These are phyloP conservation scores for Drosophila leontia DNA, from an alignment of 1,140 invertebrate species.

Conservation along the genomic window DNA sequence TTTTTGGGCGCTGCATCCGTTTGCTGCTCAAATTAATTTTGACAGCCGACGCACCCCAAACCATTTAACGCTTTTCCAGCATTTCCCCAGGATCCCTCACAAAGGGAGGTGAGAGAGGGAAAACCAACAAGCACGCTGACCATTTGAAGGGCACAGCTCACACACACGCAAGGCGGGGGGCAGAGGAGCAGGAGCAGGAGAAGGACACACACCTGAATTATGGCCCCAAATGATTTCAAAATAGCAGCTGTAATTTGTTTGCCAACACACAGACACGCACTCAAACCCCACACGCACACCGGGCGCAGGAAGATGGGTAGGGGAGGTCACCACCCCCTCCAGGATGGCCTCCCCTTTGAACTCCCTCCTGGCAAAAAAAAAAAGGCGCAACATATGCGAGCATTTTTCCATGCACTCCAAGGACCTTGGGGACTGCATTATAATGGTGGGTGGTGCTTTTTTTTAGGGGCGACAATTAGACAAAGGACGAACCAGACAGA, in stretches of 20 bases:
- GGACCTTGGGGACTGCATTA: conserved; percentile 63
- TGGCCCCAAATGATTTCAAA: conserved; percentile 80
- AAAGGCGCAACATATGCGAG: conserved; percentile 73
- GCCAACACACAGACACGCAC: conserved; percentile 61
- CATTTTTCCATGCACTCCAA: conserved; percentile 68
- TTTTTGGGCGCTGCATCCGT: neutral
- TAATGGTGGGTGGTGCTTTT: conserved; percentile 24
- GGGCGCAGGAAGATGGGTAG: neutral
- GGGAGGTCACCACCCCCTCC: conserved; percentile 20
- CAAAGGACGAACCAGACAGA: conserved; percentile 57
- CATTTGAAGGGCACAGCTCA: conserved; percentile 41
- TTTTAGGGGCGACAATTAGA: conserved; percentile 69
- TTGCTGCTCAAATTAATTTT: conserved; percentile 41
- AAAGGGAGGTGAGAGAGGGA: neutral
- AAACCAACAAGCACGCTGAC: conserved; percentile 45
- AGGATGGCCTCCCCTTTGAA: conserved; percentile 1
- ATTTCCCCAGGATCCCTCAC: neutral
- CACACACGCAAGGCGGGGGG: conserved; percentile 27
- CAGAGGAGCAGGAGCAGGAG: neutral
- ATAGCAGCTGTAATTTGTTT: conserved; percentile 82
- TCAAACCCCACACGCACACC: conserved; percentile 24
- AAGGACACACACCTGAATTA: conserved; percentile 47
- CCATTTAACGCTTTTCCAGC: conserved; percentile 31
- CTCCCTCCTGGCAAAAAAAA: conserved; percentile 2
- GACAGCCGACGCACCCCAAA: conserved; percentile 42